Conservation (phyloP, 1,140 invertebrate species). For the Tetramorium alpestre region DNA sequence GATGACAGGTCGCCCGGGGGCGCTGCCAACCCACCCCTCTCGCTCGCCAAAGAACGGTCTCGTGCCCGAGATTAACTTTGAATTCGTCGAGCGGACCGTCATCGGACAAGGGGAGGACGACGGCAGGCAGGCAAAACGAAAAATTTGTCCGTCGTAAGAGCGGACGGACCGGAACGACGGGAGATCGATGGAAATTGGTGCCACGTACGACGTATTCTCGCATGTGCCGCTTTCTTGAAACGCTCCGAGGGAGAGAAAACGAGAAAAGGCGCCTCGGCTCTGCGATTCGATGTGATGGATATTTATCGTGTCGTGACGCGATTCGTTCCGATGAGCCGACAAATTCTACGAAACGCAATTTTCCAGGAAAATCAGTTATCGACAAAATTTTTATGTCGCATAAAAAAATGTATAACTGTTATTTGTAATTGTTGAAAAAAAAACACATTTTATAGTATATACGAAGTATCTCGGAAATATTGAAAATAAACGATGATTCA, state of each 20-base stretch:
- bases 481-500: not conserved
- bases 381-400: not conserved
- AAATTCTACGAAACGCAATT: slow-evolving; percentile 45
- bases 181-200: slow-evolving; percentile 75
- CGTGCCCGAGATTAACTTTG: slow-evolving; percentile 78
- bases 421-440: not conserved
- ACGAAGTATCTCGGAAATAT: not conserved
- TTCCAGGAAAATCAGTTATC: not conserved
- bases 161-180: slow-evolving; percentile 70
- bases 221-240: slow-evolving; percentile 31
- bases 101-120: slow-evolving; percentile 13
- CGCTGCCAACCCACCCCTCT: slow-evolving; percentile 52
- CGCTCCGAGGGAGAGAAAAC: slow-evolving; percentile 17
- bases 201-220: slow-evolving; percentile 54
- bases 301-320: slow-evolving; percentile 49
- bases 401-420: not conserved
- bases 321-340: slow-evolving; percentile 49
- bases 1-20: slow-evolving; percentile 78
- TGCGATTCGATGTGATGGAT: slow-evolving; percentile 44
- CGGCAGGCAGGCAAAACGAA: slow-evolving; percentile 60
- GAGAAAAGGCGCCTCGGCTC: slow-evolving; percentile 28
- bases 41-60: slow-evolving; percentile 54
- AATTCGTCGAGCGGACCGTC: slow-evolving; percentile 70
- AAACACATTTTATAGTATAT: not conserved
- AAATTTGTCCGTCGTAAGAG: slow-evolving; percentile 73